A percentile compares a stretch with the other conserved stretches of the same genome.
Conservation (phyloP, 2,113 vertebrate species). For the Panurus biarmicus region DNA sequence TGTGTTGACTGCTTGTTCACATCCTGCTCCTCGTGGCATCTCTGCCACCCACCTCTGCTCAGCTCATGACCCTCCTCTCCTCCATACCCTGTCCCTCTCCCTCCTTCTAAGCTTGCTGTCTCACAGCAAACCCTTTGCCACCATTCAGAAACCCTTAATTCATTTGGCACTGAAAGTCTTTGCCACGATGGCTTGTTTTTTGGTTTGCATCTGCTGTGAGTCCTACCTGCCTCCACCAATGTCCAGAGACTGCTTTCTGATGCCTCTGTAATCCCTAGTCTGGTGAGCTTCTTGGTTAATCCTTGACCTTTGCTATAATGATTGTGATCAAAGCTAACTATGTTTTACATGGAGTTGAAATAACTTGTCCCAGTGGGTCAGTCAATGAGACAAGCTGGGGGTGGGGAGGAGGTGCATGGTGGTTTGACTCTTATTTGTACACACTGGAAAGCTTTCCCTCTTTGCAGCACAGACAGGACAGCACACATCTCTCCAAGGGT, state of each 20-base stretch:
- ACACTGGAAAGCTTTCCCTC: not conserved
- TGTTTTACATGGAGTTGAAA: not conserved
- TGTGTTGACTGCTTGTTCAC: not conserved
- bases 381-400: not conserved
- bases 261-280: not conserved
- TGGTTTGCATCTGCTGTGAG: not conserved
- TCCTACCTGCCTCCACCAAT: not conserved
- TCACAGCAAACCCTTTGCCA: not conserved
- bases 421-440: accelerated
- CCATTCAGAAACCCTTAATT: not conserved
- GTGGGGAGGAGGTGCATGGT: too few species aligned
- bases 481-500: not conserved
- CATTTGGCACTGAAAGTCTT: not conserved
- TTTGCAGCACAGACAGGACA: not conserved
- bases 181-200: not conserved
- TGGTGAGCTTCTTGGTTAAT: not conserved
- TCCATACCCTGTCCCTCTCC: not conserved
- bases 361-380: not conserved
- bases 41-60: not conserved
- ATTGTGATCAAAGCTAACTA: not conserved
- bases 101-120: not conserved
- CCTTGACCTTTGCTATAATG: not conserved
- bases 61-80: not conserved
- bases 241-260: not conserved
- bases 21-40: not conserved